phyloP scores from a whole-genome alignment of 2,888 invertebrate species.

The Boloria euphrosyne region DNA sequence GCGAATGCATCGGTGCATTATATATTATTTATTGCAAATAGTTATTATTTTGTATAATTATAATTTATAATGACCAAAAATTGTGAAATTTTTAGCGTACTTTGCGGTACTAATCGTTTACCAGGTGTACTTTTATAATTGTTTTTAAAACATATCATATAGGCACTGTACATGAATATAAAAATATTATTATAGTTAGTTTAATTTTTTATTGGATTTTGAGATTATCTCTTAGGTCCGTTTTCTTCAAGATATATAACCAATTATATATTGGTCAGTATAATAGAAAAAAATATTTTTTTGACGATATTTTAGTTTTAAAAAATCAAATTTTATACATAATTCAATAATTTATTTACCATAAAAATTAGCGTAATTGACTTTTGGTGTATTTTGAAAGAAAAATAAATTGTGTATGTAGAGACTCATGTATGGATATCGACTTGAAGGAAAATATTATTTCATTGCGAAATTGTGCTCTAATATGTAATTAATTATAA shows the following conservation, averaged over 20 bases:
- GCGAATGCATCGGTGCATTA: slow-evolving; percentile 54
- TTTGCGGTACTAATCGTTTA: slow-evolving; percentile 28
- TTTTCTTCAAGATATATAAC: neutral
- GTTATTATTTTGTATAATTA: slow-evolving; percentile 32
- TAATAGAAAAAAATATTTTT: slow-evolving; percentile 2
- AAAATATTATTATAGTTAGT: slow-evolving; percentile 14
- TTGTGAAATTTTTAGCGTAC: slow-evolving; percentile 19
- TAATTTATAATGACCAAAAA: slow-evolving; percentile 32
- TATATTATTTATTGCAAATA: slow-evolving; percentile 45
- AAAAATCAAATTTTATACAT: slow-evolving; percentile 8
- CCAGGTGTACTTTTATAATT: slow-evolving; percentile 29
- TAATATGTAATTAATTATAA: neutral
- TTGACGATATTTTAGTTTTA: slow-evolving; percentile 13
- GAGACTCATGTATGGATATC: neutral
- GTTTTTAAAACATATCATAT: slow-evolving; percentile 34
- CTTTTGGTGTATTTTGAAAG: slow-evolving; percentile 2
- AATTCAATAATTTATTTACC: slow-evolving; percentile 12
- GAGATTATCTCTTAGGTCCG: slow-evolving; percentile 21
- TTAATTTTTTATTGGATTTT: slow-evolving; percentile 20
- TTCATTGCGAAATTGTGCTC: neutral
- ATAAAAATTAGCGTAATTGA: slow-evolving; percentile 13
- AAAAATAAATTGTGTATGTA: neutral
- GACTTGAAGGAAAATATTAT: neutral
- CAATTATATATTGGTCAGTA: slow-evolving; percentile 12
- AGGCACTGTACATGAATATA: slow-evolving; percentile 29